These are phyloP conservation scores for Styela plicata DNA, from an alignment of 23 tunicate species.

Conservation along the genomic window DNA sequence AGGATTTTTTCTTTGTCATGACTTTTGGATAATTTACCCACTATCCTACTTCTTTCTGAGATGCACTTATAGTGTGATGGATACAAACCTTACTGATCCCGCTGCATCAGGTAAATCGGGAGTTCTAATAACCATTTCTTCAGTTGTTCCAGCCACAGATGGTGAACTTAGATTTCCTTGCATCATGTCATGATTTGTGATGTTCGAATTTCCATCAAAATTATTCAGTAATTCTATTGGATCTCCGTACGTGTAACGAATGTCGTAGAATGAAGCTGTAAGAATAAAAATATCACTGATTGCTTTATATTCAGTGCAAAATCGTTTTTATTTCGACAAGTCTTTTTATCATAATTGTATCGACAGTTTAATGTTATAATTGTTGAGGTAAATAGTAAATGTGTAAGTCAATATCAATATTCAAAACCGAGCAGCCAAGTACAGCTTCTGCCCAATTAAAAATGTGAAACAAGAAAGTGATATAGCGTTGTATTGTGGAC, in stretches of 20 bases:
- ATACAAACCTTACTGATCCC: background rate
- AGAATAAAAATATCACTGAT: slow-evolving; percentile 5
- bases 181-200: background rate
- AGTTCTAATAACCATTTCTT: background rate
- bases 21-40: too few species aligned
- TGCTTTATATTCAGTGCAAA: slow-evolving; percentile 27
- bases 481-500: too few species aligned
- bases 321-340: slow-evolving; percentile 50
- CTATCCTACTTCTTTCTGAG: too few species aligned
- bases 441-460: too few species aligned
- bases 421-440: too few species aligned
- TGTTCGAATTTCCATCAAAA: background rate
- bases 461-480: too few species aligned
- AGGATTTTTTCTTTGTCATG: too few species aligned
- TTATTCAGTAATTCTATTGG: background rate
- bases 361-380: too few species aligned
- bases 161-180: background rate
- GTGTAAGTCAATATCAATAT: too few species aligned
- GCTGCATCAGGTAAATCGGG: background rate
- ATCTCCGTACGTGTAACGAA: slow-evolving; percentile 1
- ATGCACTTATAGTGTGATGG: too few species aligned
- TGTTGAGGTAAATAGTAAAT: too few species aligned
- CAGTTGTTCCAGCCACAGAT: too few species aligned
- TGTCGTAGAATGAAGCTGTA: background rate
- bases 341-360: slow-evolving; percentile 11